Evolutionary conservation across 2,113 vertebrate genomes (phyloP).

Genomic region (Atractosteus spatula): DNA sequence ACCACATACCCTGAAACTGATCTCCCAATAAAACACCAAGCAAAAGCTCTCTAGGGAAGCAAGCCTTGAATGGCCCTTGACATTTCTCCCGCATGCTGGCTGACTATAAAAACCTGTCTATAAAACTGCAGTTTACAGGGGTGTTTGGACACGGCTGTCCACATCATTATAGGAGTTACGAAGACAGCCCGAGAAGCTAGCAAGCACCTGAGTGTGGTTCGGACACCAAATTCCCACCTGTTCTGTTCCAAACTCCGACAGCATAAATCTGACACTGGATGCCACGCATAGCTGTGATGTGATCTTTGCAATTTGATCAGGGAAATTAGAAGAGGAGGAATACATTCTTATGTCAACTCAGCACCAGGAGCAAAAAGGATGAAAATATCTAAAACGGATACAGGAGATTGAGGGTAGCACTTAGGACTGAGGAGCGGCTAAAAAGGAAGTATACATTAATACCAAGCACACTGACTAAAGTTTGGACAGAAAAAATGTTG

Average conservation of each 20-base stretch:
- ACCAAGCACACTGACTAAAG: neutral
- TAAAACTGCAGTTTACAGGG: conserved; percentile 24
- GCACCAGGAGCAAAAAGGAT: neutral
- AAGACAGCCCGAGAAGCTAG: neutral
- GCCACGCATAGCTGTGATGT: neutral
- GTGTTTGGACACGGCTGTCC: conserved; percentile 9
- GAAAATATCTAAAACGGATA: neutral
- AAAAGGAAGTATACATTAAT: neutral
- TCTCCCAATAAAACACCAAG: conserved; percentile 28
- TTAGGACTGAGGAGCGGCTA: neutral
- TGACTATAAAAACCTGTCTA: conserved; percentile 24
- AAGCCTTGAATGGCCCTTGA: conserved; percentile 14
- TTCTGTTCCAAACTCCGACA: neutral
- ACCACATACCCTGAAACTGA: conserved; percentile 24
- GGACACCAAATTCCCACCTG: neutral
- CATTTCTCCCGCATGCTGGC: conserved; percentile 28
- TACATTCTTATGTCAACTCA: neutral
- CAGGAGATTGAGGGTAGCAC: neutral
- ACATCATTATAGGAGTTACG: neutral
- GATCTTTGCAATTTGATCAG: neutral
- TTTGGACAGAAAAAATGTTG: neutral
- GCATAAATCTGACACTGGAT: neutral
- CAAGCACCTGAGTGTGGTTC: neutral
- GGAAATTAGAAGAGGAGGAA: neutral
- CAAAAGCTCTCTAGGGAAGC: conserved; percentile 9